phyloP scores from a whole-genome alignment of 2,888 invertebrate species.

The Amblyjoppa fuscipennis region DNA sequence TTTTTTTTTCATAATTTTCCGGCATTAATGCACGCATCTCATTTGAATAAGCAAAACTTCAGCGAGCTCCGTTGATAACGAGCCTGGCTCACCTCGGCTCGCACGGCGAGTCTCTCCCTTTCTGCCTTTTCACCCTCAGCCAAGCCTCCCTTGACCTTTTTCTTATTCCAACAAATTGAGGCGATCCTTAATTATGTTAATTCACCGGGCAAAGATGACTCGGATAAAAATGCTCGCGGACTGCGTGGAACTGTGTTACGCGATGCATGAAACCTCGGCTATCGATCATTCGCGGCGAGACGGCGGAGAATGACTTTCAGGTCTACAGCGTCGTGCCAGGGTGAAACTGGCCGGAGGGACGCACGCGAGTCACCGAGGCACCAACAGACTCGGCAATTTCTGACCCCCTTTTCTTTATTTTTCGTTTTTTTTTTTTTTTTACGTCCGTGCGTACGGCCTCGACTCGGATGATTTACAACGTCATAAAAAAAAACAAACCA shows the following conservation, averaged over 20 bases:
- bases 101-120: not conserved
- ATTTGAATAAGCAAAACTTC: slow-evolving; percentile 43
- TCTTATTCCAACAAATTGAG: slow-evolving; percentile 20
- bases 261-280: slow-evolving; percentile 42
- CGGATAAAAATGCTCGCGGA: slow-evolving; percentile 43
- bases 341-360: slow-evolving; percentile 12
- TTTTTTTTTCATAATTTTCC: not conserved
- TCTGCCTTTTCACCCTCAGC: not conserved
- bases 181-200: slow-evolving; percentile 60
- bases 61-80: slow-evolving; percentile 22
- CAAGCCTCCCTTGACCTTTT: not conserved
- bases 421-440: not conserved
- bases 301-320: slow-evolving; percentile 27
- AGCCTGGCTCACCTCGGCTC: not conserved
- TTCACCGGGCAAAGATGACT: slow-evolving; percentile 39
- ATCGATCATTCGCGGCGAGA: slow-evolving; percentile 57
- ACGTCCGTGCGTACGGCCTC: not conserved
- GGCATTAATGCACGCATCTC: slow-evolving; percentile 33
- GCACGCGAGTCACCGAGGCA: slow-evolving; percentile 48
- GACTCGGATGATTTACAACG: not conserved
- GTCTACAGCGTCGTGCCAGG: slow-evolving; percentile 7
- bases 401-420: not conserved
- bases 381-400: slow-evolving; percentile 5
- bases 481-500: not conserved
- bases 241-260: slow-evolving; percentile 6